phyloP scores from a whole-genome alignment of 2,797 vertebrate genomes.

The Glossophaga mutica region DNA sequence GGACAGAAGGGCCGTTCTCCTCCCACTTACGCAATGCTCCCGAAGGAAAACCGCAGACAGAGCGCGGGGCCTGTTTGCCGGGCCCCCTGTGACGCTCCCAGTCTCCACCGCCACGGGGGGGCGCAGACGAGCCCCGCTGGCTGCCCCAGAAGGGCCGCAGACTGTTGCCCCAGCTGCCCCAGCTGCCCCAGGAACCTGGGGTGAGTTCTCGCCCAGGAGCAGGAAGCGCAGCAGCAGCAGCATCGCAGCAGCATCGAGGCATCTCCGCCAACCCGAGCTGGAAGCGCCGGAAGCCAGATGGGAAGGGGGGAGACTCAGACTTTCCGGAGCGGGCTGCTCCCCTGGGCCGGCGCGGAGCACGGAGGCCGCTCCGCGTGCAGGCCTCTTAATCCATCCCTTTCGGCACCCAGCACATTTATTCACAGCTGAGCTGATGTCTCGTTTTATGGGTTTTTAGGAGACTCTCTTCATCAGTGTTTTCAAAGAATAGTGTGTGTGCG shows the following conservation, averaged over 20 bases:
- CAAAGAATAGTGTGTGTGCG: background rate
- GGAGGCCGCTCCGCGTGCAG: background rate
- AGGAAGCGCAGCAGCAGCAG: too few relatives aligned
- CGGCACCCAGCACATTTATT: background rate
- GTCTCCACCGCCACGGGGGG: background rate
- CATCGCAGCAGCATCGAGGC: too few relatives aligned
- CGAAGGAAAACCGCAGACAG: background rate
- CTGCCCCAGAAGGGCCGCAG: too few relatives aligned
- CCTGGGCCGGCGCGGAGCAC: accelerated
- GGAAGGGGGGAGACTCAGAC: background rate
- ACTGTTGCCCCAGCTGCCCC: background rate
- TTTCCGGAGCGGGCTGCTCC: background rate
- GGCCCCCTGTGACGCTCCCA: too few relatives aligned
- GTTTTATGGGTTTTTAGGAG: background rate
- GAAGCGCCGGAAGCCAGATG: background rate
- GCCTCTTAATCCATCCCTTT: background rate
- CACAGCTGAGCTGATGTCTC: background rate
- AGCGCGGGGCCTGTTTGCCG: too few relatives aligned
- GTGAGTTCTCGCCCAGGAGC: too few relatives aligned
- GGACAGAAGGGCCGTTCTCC: background rate
- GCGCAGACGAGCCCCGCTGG: background rate
- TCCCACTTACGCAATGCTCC: background rate
- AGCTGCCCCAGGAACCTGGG: background rate
- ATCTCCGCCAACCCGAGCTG: too few relatives aligned
- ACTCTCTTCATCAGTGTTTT: background rate